Evolutionary conservation across 2,797 vertebrate species (phyloP), one percentile per base, ranked within the genome.

Genomic region (Sebastes taczanowskii): DNA sequence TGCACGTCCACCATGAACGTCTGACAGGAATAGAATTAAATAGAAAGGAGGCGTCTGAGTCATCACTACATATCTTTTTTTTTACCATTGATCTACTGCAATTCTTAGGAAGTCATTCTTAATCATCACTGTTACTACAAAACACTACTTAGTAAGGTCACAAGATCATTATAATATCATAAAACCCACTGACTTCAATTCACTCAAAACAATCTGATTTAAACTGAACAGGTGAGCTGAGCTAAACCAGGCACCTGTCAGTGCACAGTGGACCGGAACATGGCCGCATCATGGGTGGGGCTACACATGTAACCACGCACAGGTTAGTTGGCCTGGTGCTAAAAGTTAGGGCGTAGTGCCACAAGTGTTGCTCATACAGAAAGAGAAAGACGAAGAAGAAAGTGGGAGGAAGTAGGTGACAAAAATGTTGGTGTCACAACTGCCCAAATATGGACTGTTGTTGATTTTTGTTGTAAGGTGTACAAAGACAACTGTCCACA

Each of bases 1-100:
- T 7, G 91, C 89, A 94, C 79, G 73, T 93, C 66, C 3, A 3
- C 90, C 38, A 84, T 89, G 70, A 42, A 34, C 1, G 27, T 10
- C 10, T 42, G 58, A 71, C 18, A 30, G 27, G 30, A 38, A 7
- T 4, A 35, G 23, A 72, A 18, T 7, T 0, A 11, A 25, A 32
- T 6, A 52, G 9, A 34, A 61, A 35, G 32, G 10, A 53, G 38
- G 4, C 2, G 3, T 52, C 4, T 78, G 23, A 63, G 8, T 71
- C 18, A 74, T 11, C 7, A 0, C 11, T 5, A 9, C 29, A 18
- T 5, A 14, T 6, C 20, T 11, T 9, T 35, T 9, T 35, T 42
- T 42, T 42, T 14, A 35, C 13, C 38, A 42, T 16, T 42, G 38
- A 42, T 6, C 10, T 11, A 2, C 16, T 14, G 22, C 0, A 56